Conservation (phyloP, 2,113 vertebrate species). For the Athene noctua region DNA sequence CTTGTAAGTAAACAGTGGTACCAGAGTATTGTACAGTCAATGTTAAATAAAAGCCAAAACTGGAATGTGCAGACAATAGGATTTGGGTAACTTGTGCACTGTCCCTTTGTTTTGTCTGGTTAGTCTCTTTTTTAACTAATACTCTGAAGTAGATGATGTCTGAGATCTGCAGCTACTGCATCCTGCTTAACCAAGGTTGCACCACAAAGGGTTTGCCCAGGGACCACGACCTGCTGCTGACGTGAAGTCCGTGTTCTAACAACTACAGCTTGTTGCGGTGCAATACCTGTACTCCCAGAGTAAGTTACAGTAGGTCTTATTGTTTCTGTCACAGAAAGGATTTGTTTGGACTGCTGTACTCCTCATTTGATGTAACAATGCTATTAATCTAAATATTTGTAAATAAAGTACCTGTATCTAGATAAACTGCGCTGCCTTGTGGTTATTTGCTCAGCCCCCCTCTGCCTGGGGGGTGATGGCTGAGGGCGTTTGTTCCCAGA, state of each 20-base stretch:
- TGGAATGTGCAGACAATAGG: slow-evolving; percentile 80
- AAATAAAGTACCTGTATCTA: slow-evolving; percentile 92
- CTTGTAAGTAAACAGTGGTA: slow-evolving; percentile 70
- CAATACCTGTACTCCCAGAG: slow-evolving; percentile 64
- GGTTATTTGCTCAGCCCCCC: background rate
- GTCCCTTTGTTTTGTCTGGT: slow-evolving; percentile 72
- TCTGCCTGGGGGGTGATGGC: background rate
- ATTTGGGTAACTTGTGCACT: slow-evolving; percentile 73
- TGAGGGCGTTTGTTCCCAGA: background rate
- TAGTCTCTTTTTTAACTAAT: slow-evolving; percentile 63
- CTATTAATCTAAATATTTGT: slow-evolving; percentile 92
- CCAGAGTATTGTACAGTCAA: slow-evolving; percentile 76
- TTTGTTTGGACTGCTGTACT: slow-evolving; percentile 82
- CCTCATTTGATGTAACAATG: slow-evolving; percentile 85
- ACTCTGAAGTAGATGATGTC: slow-evolving; percentile 63
- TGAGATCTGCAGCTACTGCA: slow-evolving; percentile 51
- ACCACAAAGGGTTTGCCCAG: slow-evolving; percentile 69
- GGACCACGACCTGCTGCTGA: slow-evolving; percentile 80
- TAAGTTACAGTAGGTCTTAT: slow-evolving; percentile 70
- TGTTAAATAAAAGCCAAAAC: slow-evolving; percentile 81
- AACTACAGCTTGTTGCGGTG: slow-evolving; percentile 65
- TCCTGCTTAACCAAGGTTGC: slow-evolving; percentile 67
- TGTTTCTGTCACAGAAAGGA: slow-evolving; percentile 79
- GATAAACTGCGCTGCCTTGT: slow-evolving; percentile 57
- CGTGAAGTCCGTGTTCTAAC: slow-evolving; percentile 21